Percentiles rank a stretch among this genome's conserved stretches.
phyloP scores from a whole-genome alignment of 2,888 invertebrate genomes.

The Caenorhabditis wallacei region DNA sequence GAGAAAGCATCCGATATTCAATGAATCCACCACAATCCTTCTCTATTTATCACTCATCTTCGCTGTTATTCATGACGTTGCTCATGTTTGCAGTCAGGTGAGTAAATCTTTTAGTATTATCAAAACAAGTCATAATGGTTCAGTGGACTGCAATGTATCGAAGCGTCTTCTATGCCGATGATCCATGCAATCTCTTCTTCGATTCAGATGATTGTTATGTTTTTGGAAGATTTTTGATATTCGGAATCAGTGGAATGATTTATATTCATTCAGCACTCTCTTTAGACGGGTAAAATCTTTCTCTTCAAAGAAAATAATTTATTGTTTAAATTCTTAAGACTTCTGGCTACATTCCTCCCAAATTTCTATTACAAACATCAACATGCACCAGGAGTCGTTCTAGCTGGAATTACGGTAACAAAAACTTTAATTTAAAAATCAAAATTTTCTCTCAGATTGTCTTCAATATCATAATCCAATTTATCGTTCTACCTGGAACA shows the following conservation, averaged over 20 bases:
- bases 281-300: conserved; percentile 43
- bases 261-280: conserved; percentile 50
- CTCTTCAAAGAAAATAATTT: too few species aligned
- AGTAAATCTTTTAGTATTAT: too few species aligned
- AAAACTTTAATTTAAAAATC: neutral
- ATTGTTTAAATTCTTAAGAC: too few species aligned
- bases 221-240: conserved; percentile 5
- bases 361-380: conserved; percentile 18
- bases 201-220: conserved; percentile 23
- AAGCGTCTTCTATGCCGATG: conserved; percentile 56
- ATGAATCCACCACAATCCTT: conserved; percentile 35
- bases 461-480: conserved; percentile 37
- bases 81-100: conserved; percentile 54
- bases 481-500: conserved; percentile 13
- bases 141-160: conserved; percentile 56
- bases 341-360: conserved; percentile 38
- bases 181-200: conserved; percentile 52
- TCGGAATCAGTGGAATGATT: conserved; percentile 48
- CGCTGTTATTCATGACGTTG: conserved; percentile 51
- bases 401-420: conserved; percentile 37
- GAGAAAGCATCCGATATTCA: conserved; percentile 59
- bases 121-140: neutral
- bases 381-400: conserved; percentile 13
- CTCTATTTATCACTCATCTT: conserved; percentile 49
- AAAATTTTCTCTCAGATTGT: conserved; percentile 16